phyloP scores from a whole-genome alignment of 2,113 vertebrate species.

The Lucifuga dentata region DNA sequence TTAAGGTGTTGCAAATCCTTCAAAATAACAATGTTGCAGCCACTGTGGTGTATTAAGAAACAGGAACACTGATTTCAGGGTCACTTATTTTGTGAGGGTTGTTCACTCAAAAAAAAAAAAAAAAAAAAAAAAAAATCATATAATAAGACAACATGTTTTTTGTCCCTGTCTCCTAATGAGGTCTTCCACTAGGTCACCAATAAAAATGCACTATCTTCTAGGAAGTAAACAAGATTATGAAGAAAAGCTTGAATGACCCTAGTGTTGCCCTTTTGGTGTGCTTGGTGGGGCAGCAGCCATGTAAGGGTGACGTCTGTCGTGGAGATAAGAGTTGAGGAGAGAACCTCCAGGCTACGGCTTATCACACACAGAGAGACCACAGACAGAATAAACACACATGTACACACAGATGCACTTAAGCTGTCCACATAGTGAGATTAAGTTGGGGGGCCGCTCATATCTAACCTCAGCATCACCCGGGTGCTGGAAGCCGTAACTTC shows the following conservation, averaged over 20 bases:
- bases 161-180: neutral
- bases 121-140: too few relatives aligned
- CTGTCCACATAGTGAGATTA: conserved; percentile 1
- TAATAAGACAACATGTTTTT: too few relatives aligned
- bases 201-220: neutral
- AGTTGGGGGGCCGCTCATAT: conserved; percentile 38
- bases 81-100: too few relatives aligned
- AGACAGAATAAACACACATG: conserved; percentile 9
- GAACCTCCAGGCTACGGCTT: conserved; percentile 50
- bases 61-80: too few relatives aligned
- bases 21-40: too few relatives aligned
- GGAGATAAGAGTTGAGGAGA: conserved; percentile 64
- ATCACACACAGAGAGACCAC: conserved; percentile 51
- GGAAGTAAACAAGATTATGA: conserved; percentile 33
- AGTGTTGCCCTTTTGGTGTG: conserved; percentile 2
- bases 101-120: too few relatives aligned
- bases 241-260: conserved; percentile 2
- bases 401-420: neutral
- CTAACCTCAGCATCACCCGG: conserved; percentile 35
- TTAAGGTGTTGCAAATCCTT: too few relatives aligned
- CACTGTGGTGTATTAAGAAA: too few relatives aligned
- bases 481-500: conserved; percentile 21
- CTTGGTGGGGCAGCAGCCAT: conserved; percentile 12
- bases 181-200: too few relatives aligned
- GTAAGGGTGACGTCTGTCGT: conserved; percentile 58